Evolutionary conservation across 2,113 vertebrate species (phyloP).

Genomic region (Excalfactoria chinensis): DNA sequence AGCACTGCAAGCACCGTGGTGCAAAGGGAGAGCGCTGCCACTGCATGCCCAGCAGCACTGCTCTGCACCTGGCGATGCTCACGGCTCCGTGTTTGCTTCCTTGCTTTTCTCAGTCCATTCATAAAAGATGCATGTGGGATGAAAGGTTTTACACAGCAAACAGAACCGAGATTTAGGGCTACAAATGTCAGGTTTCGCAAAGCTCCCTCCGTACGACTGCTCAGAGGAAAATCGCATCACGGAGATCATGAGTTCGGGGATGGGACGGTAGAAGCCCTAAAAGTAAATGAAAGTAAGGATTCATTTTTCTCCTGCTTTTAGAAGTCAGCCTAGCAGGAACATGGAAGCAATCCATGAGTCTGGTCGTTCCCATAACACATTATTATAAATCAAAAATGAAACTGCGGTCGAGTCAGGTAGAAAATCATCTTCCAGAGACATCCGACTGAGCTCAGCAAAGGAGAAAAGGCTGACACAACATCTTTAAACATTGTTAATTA

Average conservation of each 20-base stretch:
- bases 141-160: constrained; percentile 73
- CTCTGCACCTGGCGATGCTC: background rate
- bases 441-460: constrained; percentile 48
- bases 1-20: background rate
- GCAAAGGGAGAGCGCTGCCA: background rate
- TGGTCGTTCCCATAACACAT: constrained; percentile 13
- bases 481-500: constrained; percentile 86
- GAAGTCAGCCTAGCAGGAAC: constrained; percentile 17
- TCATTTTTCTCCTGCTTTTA: constrained; percentile 28
- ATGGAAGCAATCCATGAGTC: constrained; percentile 53
- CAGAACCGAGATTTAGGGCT: constrained; percentile 47
- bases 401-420: background rate
- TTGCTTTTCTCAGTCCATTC: background rate
- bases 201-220: background rate
- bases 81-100: background rate
- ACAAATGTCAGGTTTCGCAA: constrained; percentile 49
- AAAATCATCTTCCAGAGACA: constrained; percentile 46
- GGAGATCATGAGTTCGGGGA: background rate
- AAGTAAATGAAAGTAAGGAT: constrained; percentile 9
- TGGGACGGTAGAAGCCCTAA: background rate
- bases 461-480: constrained; percentile 72
- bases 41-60: background rate
- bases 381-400: constrained; percentile 46
- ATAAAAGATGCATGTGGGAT: constrained; percentile 59
- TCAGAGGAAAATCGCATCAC: constrained; percentile 21